phyloP scores from a whole-genome alignment of 2,113 vertebrate genomes.

The Ophthalmolycus amberensis region DNA sequence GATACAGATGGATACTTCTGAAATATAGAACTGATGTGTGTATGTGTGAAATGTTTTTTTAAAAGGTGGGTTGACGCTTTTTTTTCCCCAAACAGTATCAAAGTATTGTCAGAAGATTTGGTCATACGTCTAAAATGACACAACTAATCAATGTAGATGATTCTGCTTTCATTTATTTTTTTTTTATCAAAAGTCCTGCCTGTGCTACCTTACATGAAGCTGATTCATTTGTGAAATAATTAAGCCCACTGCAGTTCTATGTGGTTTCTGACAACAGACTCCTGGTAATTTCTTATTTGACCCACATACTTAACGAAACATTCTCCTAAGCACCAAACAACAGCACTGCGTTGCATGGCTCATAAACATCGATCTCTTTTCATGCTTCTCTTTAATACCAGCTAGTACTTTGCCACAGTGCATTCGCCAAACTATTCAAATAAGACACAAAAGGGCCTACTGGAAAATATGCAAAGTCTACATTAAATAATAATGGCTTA shows the following conservation, averaged over 20 bases:
- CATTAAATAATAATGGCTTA: slow-evolving; percentile 50
- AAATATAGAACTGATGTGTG: not conserved
- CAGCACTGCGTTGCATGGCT: not conserved
- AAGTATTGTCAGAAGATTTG: not conserved
- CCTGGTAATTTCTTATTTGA: slow-evolving; percentile 27
- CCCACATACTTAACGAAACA: slow-evolving; percentile 48
- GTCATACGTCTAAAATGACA: slow-evolving; percentile 13
- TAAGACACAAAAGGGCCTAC: slow-evolving; percentile 50
- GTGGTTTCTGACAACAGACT: not conserved
- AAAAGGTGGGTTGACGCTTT: not conserved
- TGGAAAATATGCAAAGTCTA: slow-evolving; percentile 59
- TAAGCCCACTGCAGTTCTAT: slow-evolving; percentile 5
- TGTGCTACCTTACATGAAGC: not conserved
- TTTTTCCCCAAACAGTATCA: not conserved
- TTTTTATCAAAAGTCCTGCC: not conserved
- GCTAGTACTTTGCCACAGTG: slow-evolving; percentile 40
- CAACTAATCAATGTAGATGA: not conserved
- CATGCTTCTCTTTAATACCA: slow-evolving; percentile 38
- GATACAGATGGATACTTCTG: slow-evolving; percentile 31
- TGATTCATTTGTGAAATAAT: not conserved
- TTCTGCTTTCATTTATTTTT: not conserved
- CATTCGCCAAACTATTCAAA: slow-evolving; percentile 64
- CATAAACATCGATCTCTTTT: slow-evolving; percentile 50
- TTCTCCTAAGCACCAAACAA: slow-evolving; percentile 2
- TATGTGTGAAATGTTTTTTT: not conserved